Percentiles rank a stretch among this genome's conserved stretches.
These are phyloP conservation scores for Melinaea menophilus DNA, from an alignment of 2,888 invertebrate species.

Conservation along the genomic window DNA sequence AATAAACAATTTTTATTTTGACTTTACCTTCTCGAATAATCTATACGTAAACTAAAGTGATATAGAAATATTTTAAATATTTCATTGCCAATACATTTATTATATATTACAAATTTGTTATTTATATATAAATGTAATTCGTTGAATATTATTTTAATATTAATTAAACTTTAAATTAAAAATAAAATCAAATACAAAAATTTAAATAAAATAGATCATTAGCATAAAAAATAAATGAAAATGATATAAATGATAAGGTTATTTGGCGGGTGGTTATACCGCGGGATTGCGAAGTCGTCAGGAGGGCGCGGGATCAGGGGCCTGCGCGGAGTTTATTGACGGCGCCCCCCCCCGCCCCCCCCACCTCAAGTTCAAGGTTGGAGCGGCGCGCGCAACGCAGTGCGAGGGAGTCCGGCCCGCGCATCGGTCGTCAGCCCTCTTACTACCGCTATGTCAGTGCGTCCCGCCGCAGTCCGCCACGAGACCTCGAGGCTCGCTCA, in stretches of 20 bases:
- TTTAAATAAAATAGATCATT: no score
- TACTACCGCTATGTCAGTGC: slow-evolving; percentile 65
- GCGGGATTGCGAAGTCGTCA: slow-evolving; percentile 36
- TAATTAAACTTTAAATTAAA: no score
- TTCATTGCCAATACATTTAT: no score
- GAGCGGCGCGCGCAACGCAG: slow-evolving; percentile 79
- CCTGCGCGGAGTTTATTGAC: slow-evolving; percentile 75
- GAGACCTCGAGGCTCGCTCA: slow-evolving; percentile 62
- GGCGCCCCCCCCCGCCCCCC: slow-evolving; percentile 66
- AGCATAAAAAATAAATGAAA: no score
- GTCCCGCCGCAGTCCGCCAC: slow-evolving; percentile 57
- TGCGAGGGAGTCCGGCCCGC: slow-evolving; percentile 79
- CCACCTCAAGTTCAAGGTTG: slow-evolving; percentile 79
- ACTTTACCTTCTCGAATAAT: no score
- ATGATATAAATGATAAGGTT: slow-evolving; percentile 30
- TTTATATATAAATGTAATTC: no score
- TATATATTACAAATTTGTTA: no score
- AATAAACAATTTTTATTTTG: no score
- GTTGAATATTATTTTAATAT: no score
- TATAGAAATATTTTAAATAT: no score
- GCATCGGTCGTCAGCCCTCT: slow-evolving; percentile 77
- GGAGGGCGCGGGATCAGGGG: slow-evolving; percentile 60
- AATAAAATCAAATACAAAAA: no score
- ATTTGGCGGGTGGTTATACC: slow-evolving; percentile 36
- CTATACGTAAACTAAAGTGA: no score